A percentile compares a stretch with the other conserved stretches of the same genome.
Conservation (phyloP, 2,888 invertebrate species). For the Priocnemis perturbator region DNA sequence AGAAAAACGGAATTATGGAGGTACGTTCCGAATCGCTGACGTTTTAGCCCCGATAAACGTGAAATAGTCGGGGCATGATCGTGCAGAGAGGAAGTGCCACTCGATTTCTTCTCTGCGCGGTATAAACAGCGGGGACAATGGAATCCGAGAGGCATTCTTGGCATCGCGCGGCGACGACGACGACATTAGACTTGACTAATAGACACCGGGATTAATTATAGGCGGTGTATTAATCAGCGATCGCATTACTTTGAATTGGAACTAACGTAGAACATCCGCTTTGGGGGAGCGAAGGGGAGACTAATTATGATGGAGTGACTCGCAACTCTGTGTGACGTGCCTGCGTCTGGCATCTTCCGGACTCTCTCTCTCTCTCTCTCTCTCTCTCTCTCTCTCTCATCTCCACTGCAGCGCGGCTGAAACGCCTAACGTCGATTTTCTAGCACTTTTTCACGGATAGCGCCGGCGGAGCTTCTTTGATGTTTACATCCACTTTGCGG, state of each 20-base stretch:
- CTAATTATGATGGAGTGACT: slow-evolving; percentile 58
- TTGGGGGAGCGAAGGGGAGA: slow-evolving; percentile 42
- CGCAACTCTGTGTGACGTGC: slow-evolving; percentile 39
- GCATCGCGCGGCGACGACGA: too few relatives aligned
- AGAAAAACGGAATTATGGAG: not conserved
- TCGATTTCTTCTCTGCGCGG: too few relatives aligned
- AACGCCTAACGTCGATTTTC: slow-evolving; percentile 4
- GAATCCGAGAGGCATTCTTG: too few relatives aligned
- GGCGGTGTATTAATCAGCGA: slow-evolving; percentile 53
- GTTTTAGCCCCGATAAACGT: too few relatives aligned
- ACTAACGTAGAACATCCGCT: slow-evolving; percentile 47
- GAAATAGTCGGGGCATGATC: too few relatives aligned
- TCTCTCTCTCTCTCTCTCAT: too few relatives aligned
- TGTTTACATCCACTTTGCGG: slow-evolving; percentile 12
- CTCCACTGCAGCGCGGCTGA: too few relatives aligned
- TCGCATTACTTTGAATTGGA: slow-evolving; percentile 54
- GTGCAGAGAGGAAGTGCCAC: too few relatives aligned
- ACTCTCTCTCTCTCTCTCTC: not conserved
- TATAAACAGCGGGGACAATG: too few relatives aligned
- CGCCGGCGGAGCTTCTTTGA: slow-evolving; percentile 3
- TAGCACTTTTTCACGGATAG: slow-evolving; percentile 7
- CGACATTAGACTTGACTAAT: slow-evolving; percentile 24
- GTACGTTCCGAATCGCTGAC: too few relatives aligned
- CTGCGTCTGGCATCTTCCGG: slow-evolving; percentile 33
- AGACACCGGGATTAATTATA: slow-evolving; percentile 47